Base-by-base conservation (phyloP, 2,888 invertebrate species). In the Oeneis ivallda region DNA sequence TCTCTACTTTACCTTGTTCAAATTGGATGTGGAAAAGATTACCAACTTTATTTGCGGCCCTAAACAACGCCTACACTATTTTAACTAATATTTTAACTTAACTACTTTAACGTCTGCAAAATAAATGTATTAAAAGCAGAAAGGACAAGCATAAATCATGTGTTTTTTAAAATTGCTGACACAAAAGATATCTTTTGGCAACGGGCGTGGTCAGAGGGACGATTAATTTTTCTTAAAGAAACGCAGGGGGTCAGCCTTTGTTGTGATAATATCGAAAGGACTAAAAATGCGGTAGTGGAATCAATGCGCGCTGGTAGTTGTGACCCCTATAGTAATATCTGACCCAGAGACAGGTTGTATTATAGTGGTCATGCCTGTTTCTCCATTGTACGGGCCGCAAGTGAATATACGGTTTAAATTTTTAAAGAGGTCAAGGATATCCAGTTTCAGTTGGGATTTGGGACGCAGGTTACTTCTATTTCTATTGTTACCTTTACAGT, bases 321-420 rank as follows among this genome's bases (percentile, higher is more conserved):
- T 72, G 71, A 75, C 73, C 74, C 74, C 74, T 78, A 78, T 87
- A 84, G 82, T 85, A 74, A 66, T 59, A 58, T 72, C 71, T 89
- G 87, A 88, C 88, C 88, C 79, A 76, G 67, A 75, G 77, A 78
- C 90, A 90, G 87, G 89, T 90, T 81, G 80, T 69, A 68, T 65
- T 80, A 73, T 78, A 64, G 32, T 74, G 78, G 77, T 78, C 80
- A 79, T 74, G 76, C n/a, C 76, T 70, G 77, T 71, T 67, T 68
- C 68, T 69, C 74, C 58, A 71, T 76, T 72, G 57, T 52, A 56
- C 50, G 54, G 52, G 54, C 49, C 59, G 67, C 70, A 72, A 71
- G 71, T 70, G 65, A 59, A 67, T 63, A 64, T 65, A 62, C 65
- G 62, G 62, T 58, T 70, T 62, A 58, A 58, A 64, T 62, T 62